These are phyloP conservation scores for Phymorhynchus buccinoides DNA, from an alignment of 1,140 invertebrate genomes.

Conservation along the genomic window DNA sequence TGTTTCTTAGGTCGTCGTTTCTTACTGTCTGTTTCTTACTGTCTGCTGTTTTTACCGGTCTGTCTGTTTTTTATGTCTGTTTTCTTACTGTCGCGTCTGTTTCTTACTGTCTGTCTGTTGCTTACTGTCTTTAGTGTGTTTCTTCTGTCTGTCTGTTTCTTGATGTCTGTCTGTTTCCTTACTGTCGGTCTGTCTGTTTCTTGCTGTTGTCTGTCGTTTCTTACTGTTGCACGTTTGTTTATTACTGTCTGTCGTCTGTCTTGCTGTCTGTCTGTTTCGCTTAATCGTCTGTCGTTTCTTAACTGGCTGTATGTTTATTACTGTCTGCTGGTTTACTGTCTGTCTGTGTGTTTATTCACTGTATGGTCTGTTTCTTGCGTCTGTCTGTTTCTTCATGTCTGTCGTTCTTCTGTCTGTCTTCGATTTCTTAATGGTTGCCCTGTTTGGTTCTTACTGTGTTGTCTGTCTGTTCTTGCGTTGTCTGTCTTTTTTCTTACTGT, in stretches of 20 bases:
- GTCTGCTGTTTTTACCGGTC: neutral
- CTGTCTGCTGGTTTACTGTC: no score
- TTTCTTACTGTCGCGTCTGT: neutral
- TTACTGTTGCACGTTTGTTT: neutral
- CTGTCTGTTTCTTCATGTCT: neutral
- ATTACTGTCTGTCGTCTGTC: neutral
- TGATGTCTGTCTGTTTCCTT: neutral
- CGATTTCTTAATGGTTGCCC: no score
- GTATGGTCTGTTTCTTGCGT: no score
- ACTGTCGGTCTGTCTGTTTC: neutral
- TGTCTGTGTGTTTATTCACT: no score
- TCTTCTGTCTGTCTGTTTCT: conserved; percentile 9
- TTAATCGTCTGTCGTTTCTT: neutral
- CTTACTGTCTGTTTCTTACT: neutral
- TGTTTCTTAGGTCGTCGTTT: no score
- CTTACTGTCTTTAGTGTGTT: conserved; percentile 20
- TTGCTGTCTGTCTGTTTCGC: neutral
- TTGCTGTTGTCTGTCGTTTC: neutral
- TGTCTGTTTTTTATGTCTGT: neutral
- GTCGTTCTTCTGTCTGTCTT: no score
- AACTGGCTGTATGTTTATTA: neutral
- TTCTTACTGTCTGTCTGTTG: neutral
- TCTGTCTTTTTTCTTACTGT: no score
- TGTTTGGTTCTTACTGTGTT: no score
- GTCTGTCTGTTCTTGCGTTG: no score